Base-by-base conservation (phyloP, 2,888 invertebrate genomes). In the Branchipolynoe longqiensis region DNA sequence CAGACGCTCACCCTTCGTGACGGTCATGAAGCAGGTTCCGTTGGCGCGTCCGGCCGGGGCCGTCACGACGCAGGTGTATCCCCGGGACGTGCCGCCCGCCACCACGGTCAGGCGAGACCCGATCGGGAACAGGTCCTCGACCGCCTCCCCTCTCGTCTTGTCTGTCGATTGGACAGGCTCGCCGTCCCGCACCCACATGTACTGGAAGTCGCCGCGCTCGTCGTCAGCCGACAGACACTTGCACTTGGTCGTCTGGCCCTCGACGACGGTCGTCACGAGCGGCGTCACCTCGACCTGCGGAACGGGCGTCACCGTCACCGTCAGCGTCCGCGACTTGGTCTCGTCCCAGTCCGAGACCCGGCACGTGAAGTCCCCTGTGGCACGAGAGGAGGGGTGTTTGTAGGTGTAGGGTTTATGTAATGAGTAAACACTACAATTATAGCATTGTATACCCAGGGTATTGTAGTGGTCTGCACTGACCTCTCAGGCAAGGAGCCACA, bases 251-350 rank as follows among this genome's bases (percentile, higher is more conserved):
- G 87, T 85, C 48, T 87, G 83, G 0, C 90, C 89, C 14, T 84
- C 41, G 12, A 85, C 69, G 4, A 91, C 89, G 25, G 90, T 90
- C 0, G 87, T 85, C 1, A 91, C 88, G 86, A 91, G 87, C 0
- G 91, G 91, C 56, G 89, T 89, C 36, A 92, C 88, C 81, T 91
- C 90, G 48, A 92, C 90, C 56, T 89, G 88, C 0, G 92, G 92
- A 12, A 87, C 87, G 2, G 90, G 88, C 41, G 90, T 89, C n/a
- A 92, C 91, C 22, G 90, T 89, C 14, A 92, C 89, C 12, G 84
- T 81, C 0, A 91, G 85, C 0, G 88, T 89, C n/a, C 87, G 87
- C 31, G 87, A 86, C 83, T 90, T 88, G 4, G 84, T 41, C 58
- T 89, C 87, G 0, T 88, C 89, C 78, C 88, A 90, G 84, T 91